Evolutionary conservation across 2,797 vertebrate genomes (phyloP), one percentile per base, ranked within the genome.

Genomic region (Mormyrus hasselquistii): DNA sequence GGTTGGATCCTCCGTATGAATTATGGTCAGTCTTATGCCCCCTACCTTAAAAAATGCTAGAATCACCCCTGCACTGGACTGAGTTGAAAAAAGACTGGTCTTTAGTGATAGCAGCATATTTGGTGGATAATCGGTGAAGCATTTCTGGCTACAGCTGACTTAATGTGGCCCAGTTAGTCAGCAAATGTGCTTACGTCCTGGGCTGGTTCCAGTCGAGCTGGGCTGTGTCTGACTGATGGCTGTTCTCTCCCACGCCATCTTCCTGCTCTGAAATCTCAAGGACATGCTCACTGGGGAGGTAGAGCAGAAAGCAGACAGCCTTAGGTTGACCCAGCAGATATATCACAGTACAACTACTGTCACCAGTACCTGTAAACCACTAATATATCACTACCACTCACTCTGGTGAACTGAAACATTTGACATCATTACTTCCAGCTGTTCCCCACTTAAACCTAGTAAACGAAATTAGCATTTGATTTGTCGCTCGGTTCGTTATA

Each of bases 181-280:
- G 84, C 9, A 22, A 5, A 44, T 5, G 34, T 65, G 90, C 96
- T 95, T 93, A 99, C 99, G 96, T 97, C 90, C 97, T 95, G 1
- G 98, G 97, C 84, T 97, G 98, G 93, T 96, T 99, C 98, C 98
- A 99, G 91, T 95, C 98, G 94, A 93, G 97, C 89, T 96, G 96
- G 9, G 96, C 93, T 53, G 96, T 93, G 86, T 95, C 96, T 86
- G 96, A 96, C 91, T 97, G 93, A 89, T 97, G 96, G 83, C 97
- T 98, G 93, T 99, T 98, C 93, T 99, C 98, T 92, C 98, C 99
- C 89, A 99, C 97, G 19, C 98, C 98, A 79, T 98, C 98, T 94
- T 99, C 98, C 59, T 97, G 95, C 93, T 99, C 98, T n/a, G 98
- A 98, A 90, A 99, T 95, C 91, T 96, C 97, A 22, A 96, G 94